These are phyloP conservation scores for Molossus molossus DNA, from an alignment of 2,797 vertebrate genomes.

Conservation along the genomic window DNA sequence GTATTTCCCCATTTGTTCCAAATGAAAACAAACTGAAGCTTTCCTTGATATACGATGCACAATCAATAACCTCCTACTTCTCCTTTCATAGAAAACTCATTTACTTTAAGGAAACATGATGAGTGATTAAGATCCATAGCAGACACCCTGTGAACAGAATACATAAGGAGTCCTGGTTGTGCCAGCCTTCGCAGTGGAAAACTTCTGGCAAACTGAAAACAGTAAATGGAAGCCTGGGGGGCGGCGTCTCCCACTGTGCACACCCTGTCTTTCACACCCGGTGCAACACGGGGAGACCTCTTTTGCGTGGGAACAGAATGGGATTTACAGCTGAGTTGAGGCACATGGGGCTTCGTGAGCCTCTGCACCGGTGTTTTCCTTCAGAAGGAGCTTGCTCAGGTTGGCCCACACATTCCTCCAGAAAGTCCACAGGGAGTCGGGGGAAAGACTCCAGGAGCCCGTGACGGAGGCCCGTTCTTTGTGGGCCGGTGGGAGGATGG, in stretches of 20 bases:
- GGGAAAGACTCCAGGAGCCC: neutral
- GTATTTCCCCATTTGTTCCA: neutral
- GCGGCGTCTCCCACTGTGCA: neutral
- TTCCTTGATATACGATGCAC: neutral
- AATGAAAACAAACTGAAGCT: neutral
- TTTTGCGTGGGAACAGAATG: neutral
- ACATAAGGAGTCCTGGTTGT: neutral
- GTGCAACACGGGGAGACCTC: rapidly evolving
- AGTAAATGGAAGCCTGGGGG: neutral
- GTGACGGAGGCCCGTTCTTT: neutral
- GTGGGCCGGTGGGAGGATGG: neutral
- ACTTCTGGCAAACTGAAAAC: slow-evolving; percentile 43
- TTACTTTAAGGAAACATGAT: slow-evolving; percentile 65
- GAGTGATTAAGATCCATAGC: neutral
- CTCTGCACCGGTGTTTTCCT: neutral
- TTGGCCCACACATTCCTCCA: neutral
- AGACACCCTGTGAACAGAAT: slow-evolving; percentile 11
- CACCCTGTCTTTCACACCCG: neutral
- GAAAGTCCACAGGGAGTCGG: neutral
- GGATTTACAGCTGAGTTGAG: neutral
- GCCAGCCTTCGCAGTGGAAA: neutral
- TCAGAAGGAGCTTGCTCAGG: neutral
- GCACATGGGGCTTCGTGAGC: neutral
- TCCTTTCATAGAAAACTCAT: slow-evolving; percentile 24
- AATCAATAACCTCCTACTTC: neutral